Conservation (phyloP, 2,888 invertebrate species). For the Rhagonycha fulva region DNA sequence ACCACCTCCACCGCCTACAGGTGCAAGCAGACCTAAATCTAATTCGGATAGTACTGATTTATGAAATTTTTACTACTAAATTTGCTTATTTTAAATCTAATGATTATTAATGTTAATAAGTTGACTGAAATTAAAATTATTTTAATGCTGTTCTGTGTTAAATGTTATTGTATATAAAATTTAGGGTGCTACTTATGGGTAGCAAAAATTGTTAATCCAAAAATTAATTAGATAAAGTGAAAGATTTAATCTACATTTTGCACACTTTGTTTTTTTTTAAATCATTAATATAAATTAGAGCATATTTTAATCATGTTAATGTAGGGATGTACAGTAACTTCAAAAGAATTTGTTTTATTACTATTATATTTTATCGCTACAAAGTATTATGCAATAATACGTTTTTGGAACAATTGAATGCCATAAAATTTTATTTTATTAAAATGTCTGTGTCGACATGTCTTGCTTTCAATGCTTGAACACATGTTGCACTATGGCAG, state of each 20-base stretch:
- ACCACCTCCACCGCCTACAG: slow-evolving; percentile 53
- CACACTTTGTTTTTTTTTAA: background rate
- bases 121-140: slow-evolving; percentile 36
- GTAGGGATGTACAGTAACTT: background rate
- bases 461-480: background rate
- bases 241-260: background rate
- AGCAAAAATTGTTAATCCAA: background rate
- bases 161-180: slow-evolving; percentile 17
- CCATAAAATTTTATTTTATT: background rate
- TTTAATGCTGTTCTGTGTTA: slow-evolving; percentile 28
- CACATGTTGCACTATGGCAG: background rate
- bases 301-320: background rate
- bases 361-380: background rate
- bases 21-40: slow-evolving; percentile 34
- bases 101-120: slow-evolving; percentile 16
- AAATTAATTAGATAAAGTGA: background rate
- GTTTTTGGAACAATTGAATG: background rate
- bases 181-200: slow-evolving; percentile 8
- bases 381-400: background rate
- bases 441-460: background rate
- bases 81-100: slow-evolving; percentile 35
- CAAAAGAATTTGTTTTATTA: background rate
- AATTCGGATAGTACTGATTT: slow-evolving; percentile 52
- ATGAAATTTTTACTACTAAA: slow-evolving; percentile 39
- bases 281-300: background rate